Base-by-base conservation (phyloP, 1,140 invertebrate species). In the Zaprionus capensis region DNA sequence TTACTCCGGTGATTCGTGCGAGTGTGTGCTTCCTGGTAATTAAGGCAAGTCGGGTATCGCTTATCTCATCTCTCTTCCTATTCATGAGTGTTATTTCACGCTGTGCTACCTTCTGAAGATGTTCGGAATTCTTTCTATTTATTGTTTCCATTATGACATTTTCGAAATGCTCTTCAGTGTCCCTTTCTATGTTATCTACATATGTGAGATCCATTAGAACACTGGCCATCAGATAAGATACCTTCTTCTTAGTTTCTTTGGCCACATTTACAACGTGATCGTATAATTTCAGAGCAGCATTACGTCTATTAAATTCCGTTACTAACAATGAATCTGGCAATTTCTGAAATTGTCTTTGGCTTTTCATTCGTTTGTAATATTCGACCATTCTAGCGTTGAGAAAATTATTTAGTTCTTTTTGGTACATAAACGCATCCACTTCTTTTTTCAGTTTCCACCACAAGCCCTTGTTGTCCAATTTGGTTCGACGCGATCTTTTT, bases 21-120 rank as follows among this genome's bases (percentile, higher is more conserved):
- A 81, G 20, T 4, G 82, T 70, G 28, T 90, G 80, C 20, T 78
- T 82, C 14, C 72, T 78, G 14, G 58, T 71, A 7, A 91, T 81
- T 1, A 91, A 15, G 7, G 15, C 28, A 2, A 81, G 58, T 1
- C 90, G 74, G 1, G 62, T 58, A 64, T 85, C 80, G n/a, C 82
- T 86, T 15, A 91, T 72, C 49, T 91, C 90, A 14, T 77, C 69
- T 5, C 90, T 78, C 2, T 71, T 86, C 20, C 38, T 24, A 1
- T 1, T 1, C 73, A 86, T 86, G 0, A 22, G 36, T 5, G 58
- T 36, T 2, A 80, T 14, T 4, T 65, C 70, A 2, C 41, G 57
- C 0, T 80, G 67, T 4, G 67, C 41, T 0, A 67, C 0, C 3
- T 59, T 67, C 2, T 22, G 15, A 1, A 83, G 14, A 9, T 41